Conservation (phyloP, 2,797 vertebrate species). For the Malurus splendens region DNA sequence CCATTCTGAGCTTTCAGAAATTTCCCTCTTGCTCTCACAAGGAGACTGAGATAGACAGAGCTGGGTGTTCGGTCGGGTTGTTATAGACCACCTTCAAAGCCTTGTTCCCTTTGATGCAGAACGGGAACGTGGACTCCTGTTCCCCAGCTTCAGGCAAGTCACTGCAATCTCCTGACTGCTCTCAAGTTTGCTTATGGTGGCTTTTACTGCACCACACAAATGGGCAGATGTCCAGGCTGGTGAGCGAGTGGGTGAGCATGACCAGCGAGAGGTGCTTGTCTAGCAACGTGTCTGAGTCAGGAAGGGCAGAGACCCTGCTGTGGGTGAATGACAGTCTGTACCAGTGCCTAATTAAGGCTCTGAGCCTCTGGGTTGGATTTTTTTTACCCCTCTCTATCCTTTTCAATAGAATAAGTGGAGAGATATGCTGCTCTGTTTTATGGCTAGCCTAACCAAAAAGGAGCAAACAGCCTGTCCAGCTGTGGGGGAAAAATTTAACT, state of each 20-base stretch:
- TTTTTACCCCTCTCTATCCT: background rate
- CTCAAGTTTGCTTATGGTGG: background rate
- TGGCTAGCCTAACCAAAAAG: background rate
- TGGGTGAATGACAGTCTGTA: background rate
- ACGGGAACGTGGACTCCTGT: accelerated
- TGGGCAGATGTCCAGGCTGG: accelerated
- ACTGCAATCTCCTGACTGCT: background rate
- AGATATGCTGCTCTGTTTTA: background rate
- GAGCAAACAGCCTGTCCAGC: background rate
- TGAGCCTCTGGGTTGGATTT: accelerated
- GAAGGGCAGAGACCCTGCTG: background rate
- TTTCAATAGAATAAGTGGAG: background rate
- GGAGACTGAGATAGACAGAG: background rate
- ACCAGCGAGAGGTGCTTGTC: background rate
- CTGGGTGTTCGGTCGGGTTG: background rate
- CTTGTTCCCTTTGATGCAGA: background rate
- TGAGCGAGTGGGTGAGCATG: background rate
- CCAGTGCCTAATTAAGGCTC: background rate
- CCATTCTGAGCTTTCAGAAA: background rate
- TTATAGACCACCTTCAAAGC: background rate
- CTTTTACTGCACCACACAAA: background rate
- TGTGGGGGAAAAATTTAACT: background rate
- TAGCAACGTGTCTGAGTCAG: background rate
- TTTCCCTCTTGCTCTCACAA: background rate
- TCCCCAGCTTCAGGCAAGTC: background rate